Conservation (phyloP, 1,140 invertebrate species). For the Panagrolaimus sp. region DNA sequence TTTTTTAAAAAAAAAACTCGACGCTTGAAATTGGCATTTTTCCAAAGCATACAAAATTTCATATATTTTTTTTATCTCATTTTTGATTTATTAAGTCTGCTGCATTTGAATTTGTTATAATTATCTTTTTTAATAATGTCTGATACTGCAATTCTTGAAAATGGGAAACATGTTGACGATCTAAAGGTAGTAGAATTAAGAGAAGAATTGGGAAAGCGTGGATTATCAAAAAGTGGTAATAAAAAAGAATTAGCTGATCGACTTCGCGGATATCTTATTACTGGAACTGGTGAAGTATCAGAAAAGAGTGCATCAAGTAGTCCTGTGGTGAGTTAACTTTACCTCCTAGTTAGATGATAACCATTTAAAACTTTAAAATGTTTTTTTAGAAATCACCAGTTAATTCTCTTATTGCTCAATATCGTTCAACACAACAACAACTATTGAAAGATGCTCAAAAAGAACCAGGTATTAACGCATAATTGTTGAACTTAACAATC, state of each 20-base stretch:
- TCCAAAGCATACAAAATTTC: too few relatives aligned
- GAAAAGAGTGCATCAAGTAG: not conserved
- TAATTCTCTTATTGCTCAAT: constrained; percentile 3
- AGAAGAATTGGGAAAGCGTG: not conserved
- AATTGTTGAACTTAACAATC: too few relatives aligned
- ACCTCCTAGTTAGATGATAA: not conserved
- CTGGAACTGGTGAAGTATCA: not conserved
- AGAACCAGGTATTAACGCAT: too few relatives aligned
- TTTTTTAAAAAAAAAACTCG: too few relatives aligned
- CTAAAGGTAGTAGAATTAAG: constrained; percentile 6
- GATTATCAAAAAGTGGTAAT: constrained; percentile 1
- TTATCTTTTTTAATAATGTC: too few relatives aligned
- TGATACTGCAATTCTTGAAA: not conserved
- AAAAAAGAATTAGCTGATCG: constrained; percentile 8
- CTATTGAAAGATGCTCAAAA: not conserved
- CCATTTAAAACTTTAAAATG: too few relatives aligned
- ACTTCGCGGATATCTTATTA: not conserved
- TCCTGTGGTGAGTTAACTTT: not conserved
- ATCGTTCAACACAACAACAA: not conserved
- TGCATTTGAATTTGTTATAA: too few relatives aligned
- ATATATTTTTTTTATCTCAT: too few relatives aligned
- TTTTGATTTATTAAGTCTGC: too few relatives aligned
- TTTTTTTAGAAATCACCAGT: not conserved
- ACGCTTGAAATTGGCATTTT: too few relatives aligned
- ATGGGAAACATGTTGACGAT: not conserved